Evolutionary conservation across 2,888 invertebrate genomes (phyloP), one percentile per base, ranked within the genome.

Genomic region (Congeria kusceri): DNA sequence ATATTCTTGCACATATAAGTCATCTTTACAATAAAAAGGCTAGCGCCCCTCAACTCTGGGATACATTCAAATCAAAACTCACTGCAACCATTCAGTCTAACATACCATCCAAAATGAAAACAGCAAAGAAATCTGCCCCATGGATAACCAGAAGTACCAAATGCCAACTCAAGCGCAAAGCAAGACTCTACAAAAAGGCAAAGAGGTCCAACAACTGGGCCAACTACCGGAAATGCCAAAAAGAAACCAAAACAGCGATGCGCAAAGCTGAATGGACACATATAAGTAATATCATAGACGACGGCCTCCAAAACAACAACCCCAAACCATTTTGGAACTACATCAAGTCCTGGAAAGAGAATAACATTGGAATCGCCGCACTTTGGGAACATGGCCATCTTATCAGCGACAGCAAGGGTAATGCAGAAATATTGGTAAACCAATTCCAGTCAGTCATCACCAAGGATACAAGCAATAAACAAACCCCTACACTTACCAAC

Each of bases 271-370:
- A 77, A 65, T 80, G 69, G 69, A 23, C 59, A 4, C 63, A 78
- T 47, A 44, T 72, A 15, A 73, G 77, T 29, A 47, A 57, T 2
- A 29, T 62, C 15, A 75, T 80, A 11, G 61, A 67, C 27, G 78
- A 83, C 32, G 78, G 76, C 0, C 72, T 80, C 4, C 25, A 76
- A 63, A 39, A 73, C 7, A 80, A 80, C 27, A 81, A 78, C 65
- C 64, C 65, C 18, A 84, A 80, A 68, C 69, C 75, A 9, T 78
- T 78, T 53, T 80, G 57, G 62, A 23, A 39, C 53, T n/a, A n/a
- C n/a, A n/a, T n/a, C n/a, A n/a, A 75, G 57, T 29, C 28, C 13
- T 18, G 15, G 28, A 70, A 62, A 32, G 46, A 78, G 58, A 57
- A 77, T 23, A 53, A 39, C 13, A 29, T 29, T 1, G 72, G 68